These are phyloP conservation scores for Probosciger aterrimus DNA, from an alignment of 2,113 vertebrate species.

Conservation along the genomic window DNA sequence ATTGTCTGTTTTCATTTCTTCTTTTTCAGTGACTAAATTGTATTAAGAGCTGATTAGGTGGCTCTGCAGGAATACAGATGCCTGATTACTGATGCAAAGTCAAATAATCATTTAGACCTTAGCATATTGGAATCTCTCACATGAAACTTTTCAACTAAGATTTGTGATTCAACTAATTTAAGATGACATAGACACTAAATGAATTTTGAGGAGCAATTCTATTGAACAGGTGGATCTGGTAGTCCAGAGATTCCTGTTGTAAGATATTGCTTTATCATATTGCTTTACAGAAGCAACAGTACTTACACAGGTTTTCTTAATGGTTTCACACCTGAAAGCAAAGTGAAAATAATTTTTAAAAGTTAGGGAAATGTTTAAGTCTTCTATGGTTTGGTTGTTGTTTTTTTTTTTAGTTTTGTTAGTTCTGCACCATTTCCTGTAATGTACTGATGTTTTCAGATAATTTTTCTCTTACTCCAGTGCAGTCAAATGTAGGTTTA, in stretches of 20 bases:
- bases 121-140: conserved; percentile 1
- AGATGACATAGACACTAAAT: not conserved
- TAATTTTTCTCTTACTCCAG: not conserved
- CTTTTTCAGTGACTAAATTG: not conserved
- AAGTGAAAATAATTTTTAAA: not conserved
- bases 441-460: not conserved
- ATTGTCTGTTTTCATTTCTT: not conserved
- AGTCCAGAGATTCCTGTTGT: not conserved
- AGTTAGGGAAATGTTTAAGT: not conserved
- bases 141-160: not conserved
- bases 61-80: conserved; percentile 3
- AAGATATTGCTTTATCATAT: not conserved
- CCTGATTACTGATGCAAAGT: conserved; percentile 7
- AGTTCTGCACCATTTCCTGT: not conserved
- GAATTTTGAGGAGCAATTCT: not conserved
- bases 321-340: not conserved
- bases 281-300: not conserved
- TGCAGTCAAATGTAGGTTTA: not conserved
- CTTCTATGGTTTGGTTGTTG: not conserved
- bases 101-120: not conserved
- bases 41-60: not conserved
- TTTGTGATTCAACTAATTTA: conserved; percentile 20
- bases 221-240: not conserved
- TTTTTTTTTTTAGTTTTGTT: not conserved
- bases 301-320: not conserved